Evolutionary conservation across 2,888 invertebrate genomes (phyloP), one percentile per base, ranked within the genome.

Genomic region (Erebia epiphron): DNA sequence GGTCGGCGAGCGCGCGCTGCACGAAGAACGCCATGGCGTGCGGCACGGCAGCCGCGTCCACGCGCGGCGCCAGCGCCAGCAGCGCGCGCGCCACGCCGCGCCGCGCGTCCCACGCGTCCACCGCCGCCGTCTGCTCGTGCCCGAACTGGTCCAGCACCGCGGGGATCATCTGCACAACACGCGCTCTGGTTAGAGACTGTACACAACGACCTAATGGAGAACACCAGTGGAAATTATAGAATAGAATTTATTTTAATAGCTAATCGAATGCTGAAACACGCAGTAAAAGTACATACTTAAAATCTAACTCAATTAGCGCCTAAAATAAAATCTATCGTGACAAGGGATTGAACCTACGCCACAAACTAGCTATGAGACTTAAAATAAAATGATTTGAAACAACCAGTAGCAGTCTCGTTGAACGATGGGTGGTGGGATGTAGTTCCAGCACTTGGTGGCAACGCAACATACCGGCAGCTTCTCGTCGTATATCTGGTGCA

Each of bases 141-240:
- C 99, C 99, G 91, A 99, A 98, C 84, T 97, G 96, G 90, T 99
- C 99, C 77, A 98, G 90, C 84, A 95, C 95, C 0, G 98, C 96
- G 14, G 98, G 97, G 80, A 97, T 96, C 94, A 97, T 94, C 94
- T 95, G 84, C 8, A 9, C 91, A 1, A 35, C 35, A 7, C 1
- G 35, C 7, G 35, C 35, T 0, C 7, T 7, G 35, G 35, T 35
- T 35, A 26, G 0, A 26, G 26, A 4, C 26, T 2, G 26, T 26
- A 35, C 35, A 35, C 35, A 26, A 26, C 21, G 26, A 26, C 35
- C 35, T 0, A 2, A 35, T 35, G 35, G 35, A 35, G 35, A 35
- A 35, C 35, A 1, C 35, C 35, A 2, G 7, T 26, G 26, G 2
- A 26, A 26, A 26, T 35, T 5, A 7, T 35, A 35, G 0, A 35